A percentile compares a stretch with the other conserved stretches of the same genome.
phyloP scores from a whole-genome alignment of 2,797 vertebrate species.

The Clarias platycephalus region DNA sequence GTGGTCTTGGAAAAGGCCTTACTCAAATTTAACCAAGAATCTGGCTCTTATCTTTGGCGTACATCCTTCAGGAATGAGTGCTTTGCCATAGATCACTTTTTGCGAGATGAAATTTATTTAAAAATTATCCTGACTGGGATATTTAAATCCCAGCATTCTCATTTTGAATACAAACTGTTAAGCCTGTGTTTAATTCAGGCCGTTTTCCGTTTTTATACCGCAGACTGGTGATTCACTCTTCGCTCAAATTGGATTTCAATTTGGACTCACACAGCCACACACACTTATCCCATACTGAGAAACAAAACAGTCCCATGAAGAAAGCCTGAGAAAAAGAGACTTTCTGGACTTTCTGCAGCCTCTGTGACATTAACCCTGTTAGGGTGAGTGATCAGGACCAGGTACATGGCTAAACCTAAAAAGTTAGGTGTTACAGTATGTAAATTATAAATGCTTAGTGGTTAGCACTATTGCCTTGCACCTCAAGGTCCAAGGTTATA shows the following conservation, averaged over 20 bases:
- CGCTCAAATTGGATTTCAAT: conserved; percentile 8
- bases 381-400: conserved; percentile 53
- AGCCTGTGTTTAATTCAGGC: conserved; percentile 18
- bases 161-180: conserved; percentile 5
- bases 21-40: background rate
- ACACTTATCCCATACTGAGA: background rate
- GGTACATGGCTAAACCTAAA: background rate
- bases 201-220: conserved; percentile 43
- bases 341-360: conserved; percentile 75
- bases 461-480: background rate
- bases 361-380: conserved; percentile 79
- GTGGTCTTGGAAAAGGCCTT: background rate
- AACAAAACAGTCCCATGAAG: background rate
- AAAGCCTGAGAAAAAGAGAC: conserved; percentile 30
- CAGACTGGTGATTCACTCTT: conserved; percentile 43
- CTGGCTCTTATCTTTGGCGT: background rate
- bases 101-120: background rate
- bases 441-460: background rate
- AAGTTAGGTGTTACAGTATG: background rate
- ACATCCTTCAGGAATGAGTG: background rate
- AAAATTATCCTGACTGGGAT: background rate
- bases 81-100: background rate
- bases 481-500: no score
- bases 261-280: background rate
- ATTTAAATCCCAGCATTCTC: background rate